Percentiles rank a stretch among this genome's conserved stretches.
Evolutionary conservation across 2,113 vertebrate species (phyloP).

Genomic region (Limnothrissa miodon): DNA sequence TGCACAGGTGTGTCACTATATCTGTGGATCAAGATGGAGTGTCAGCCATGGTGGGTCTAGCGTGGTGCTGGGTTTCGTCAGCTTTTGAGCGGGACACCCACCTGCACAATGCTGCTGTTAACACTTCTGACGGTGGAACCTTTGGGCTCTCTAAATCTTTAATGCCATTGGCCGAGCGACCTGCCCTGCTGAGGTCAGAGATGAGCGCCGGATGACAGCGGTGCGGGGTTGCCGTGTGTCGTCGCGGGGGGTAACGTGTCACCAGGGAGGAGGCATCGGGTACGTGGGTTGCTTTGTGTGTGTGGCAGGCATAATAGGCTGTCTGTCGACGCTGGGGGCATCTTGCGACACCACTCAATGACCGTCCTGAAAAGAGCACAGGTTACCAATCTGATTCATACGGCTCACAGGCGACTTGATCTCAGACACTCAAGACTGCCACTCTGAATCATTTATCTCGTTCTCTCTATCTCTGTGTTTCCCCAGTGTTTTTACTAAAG

Average conservation of each 20-base stretch:
- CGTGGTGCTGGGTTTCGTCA: slow-evolving; percentile 9
- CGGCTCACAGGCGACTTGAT: slow-evolving; percentile 55
- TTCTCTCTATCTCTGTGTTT: not conserved
- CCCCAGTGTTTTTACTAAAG: not conserved
- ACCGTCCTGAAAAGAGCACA: slow-evolving; percentile 61
- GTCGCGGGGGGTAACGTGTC: slow-evolving; percentile 58
- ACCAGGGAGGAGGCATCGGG: slow-evolving; percentile 50
- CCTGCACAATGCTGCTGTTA: slow-evolving; percentile 70
- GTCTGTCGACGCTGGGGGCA: slow-evolving; percentile 65
- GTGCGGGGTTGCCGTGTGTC: slow-evolving; percentile 53
- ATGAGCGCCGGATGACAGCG: slow-evolving; percentile 58
- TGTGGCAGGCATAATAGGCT: slow-evolving; percentile 64
- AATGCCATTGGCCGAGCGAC: slow-evolving; percentile 69
- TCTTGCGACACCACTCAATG: slow-evolving; percentile 56
- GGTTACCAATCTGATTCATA: slow-evolving; percentile 68
- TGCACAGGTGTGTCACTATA: slow-evolving; percentile 2
- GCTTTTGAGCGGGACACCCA: slow-evolving; percentile 55
- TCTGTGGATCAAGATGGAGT: slow-evolving; percentile 15
- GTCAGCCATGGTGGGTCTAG: not conserved
- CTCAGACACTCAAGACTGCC: slow-evolving; percentile 52
- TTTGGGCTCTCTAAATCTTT: slow-evolving; percentile 75
- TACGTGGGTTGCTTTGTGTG: slow-evolving; percentile 59
- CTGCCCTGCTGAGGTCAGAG: slow-evolving; percentile 71
- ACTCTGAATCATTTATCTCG: slow-evolving; percentile 62
- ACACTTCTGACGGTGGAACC: slow-evolving; percentile 67